A percentile compares a stretch with the other conserved stretches of the same genome.
Conservation (phyloP, 2,888 invertebrate genomes). For the Epinotia ramella region DNA sequence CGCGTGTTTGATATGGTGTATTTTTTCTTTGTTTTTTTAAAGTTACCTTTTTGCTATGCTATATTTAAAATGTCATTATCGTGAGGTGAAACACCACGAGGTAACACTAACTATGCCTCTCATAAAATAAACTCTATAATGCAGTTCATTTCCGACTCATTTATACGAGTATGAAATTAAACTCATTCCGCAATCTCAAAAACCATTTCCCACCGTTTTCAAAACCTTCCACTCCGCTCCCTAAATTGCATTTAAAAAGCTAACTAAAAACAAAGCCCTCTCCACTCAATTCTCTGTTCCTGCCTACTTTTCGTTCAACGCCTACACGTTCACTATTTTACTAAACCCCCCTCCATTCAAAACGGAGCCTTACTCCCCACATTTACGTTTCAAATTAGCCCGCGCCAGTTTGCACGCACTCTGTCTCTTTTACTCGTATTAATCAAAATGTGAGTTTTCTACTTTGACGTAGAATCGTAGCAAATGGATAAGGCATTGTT, state of each 20-base stretch:
- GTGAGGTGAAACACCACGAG: not conserved
- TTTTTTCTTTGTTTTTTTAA: not conserved
- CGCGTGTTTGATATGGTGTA: not conserved
- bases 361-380: constrained; percentile 66
- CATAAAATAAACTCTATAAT: not conserved
- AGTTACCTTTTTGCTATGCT: not conserved
- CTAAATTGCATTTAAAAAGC: constrained; percentile 54
- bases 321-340: constrained; percentile 83
- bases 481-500: constrained; percentile 85
- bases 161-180: constrained; percentile 15
- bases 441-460: constrained; percentile 84
- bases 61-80: not conserved
- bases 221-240: constrained; percentile 47
- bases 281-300: constrained; percentile 74
- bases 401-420: constrained; percentile 62
- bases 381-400: constrained; percentile 62
- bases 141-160: not conserved
- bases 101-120: not conserved
- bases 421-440: constrained; percentile 83
- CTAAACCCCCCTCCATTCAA: constrained; percentile 62
- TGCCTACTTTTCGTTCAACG: constrained; percentile 84
- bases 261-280: constrained; percentile 67
- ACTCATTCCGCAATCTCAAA: constrained; percentile 12
- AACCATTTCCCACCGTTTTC: constrained; percentile 26
- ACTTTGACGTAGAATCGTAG: constrained; percentile 84